These are phyloP conservation scores for Netelia fuscicornis DNA, from an alignment of 2,888 invertebrate genomes.

Conservation along the genomic window DNA sequence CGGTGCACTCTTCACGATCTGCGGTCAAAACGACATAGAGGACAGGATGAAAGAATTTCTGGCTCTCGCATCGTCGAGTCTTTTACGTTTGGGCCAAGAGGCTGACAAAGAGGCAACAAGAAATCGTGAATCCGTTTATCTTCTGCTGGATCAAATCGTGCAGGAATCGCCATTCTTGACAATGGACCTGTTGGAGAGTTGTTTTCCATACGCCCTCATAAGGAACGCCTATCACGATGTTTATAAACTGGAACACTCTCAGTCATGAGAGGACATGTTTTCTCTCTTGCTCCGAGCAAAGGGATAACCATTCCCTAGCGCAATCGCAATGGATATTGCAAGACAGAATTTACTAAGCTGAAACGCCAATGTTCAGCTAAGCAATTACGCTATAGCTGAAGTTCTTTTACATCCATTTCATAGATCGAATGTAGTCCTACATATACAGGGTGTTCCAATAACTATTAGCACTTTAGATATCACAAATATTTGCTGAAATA, in stretches of 20 bases:
- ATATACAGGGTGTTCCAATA: too few species aligned
- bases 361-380: slow-evolving; percentile 57
- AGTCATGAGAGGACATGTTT: slow-evolving; percentile 75
- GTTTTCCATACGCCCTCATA: slow-evolving; percentile 99
- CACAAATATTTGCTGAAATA: too few species aligned
- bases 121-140: slow-evolving; percentile 98
- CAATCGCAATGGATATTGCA: slow-evolving; percentile 48
- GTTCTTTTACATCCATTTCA: slow-evolving; percentile 51
- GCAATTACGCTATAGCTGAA: slow-evolving; percentile 41
- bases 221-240: slow-evolving; percentile 99
- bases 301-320: slow-evolving; percentile 57
- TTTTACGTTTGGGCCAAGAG: slow-evolving; percentile 97
- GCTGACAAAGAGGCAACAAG: slow-evolving; percentile 97
- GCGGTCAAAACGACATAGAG: slow-evolving; percentile 98
- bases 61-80: slow-evolving; percentile 96
- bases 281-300: slow-evolving; percentile 38
- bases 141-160: slow-evolving; percentile 98
- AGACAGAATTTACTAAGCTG: slow-evolving; percentile 50
- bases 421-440: slow-evolving; percentile 44
- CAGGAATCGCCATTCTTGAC: slow-evolving; percentile 99
- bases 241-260: slow-evolving; percentile 93
- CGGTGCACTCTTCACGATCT: slow-evolving; percentile 98
- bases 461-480: too few species aligned
- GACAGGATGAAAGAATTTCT: slow-evolving; percentile 98
- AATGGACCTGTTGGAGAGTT: slow-evolving; percentile 99